A percentile compares a stretch with the other conserved stretches of the same genome.
These are phyloP conservation scores for Charina bottae DNA, from an alignment of 2,113 vertebrate species.

Conservation along the genomic window DNA sequence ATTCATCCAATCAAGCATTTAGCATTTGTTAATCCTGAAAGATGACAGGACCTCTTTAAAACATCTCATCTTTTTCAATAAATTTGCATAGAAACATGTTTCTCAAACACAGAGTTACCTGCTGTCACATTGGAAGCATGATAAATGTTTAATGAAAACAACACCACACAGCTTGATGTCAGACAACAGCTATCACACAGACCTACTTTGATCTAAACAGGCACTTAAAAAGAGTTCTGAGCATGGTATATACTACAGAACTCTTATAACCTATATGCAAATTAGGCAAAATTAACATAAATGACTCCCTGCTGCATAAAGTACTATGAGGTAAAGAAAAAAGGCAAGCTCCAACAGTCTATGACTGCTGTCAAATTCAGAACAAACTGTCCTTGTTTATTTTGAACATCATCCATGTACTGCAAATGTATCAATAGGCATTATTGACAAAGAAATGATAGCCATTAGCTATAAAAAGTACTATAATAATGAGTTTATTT, in stretches of 20 bases:
- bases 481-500: background rate
- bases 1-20: conserved; percentile 78
- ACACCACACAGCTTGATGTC: conserved; percentile 90
- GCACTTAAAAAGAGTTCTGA: conserved; percentile 79
- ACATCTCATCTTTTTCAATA: conserved; percentile 87
- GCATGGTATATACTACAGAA: conserved; percentile 71
- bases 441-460: background rate
- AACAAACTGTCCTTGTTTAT: conserved; percentile 52
- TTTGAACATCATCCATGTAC: conserved; percentile 58
- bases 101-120: conserved; percentile 87
- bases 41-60: conserved; percentile 88
- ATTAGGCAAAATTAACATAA: conserved; percentile 81
- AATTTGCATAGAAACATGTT: conserved; percentile 97
- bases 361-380: conserved; percentile 65
- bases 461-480: background rate
- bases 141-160: conserved; percentile 99
- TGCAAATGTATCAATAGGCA: conserved; percentile 20
- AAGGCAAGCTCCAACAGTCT: conserved; percentile 65
- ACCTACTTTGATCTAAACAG: conserved; percentile 89
- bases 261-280: conserved; percentile 87
- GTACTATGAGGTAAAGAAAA: conserved; percentile 59
- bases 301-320: conserved; percentile 72
- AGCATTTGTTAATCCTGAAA: conserved; percentile 86
- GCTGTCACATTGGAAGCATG: conserved; percentile 92
- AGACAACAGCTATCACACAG: conserved; percentile 85